Percentiles rank a stretch among this genome's conserved stretches.
phyloP scores from a whole-genome alignment of 2,113 vertebrate species.

The Suncus etruscus region DNA sequence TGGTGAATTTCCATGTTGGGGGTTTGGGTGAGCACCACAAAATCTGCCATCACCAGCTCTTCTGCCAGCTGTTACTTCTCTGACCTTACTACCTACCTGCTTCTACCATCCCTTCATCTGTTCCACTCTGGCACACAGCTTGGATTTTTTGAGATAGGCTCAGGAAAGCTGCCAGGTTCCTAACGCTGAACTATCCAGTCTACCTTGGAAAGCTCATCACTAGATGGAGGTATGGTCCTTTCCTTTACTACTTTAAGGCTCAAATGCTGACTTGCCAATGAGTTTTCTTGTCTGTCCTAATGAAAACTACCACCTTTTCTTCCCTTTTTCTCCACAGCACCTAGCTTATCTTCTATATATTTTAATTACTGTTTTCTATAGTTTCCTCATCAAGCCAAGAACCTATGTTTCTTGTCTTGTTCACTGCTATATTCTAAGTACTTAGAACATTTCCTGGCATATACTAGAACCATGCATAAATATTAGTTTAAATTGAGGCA shows the following conservation, averaged over 20 bases:
- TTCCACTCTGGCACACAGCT: neutral
- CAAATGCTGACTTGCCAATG: conserved; percentile 6
- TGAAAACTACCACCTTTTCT: neutral
- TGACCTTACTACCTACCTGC: neutral
- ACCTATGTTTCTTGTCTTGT: neutral
- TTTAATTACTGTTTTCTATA: conserved; percentile 37
- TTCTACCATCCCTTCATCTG: neutral
- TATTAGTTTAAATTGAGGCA: neutral
- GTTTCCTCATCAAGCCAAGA: conserved; percentile 31
- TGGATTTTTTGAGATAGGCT: neutral
- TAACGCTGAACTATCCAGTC: neutral
- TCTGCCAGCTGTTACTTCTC: neutral
- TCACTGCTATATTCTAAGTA: neutral
- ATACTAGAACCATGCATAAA: neutral
- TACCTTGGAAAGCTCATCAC: neutral
- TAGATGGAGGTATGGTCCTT: neutral
- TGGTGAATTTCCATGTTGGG: neutral
- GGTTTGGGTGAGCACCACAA: neutral
- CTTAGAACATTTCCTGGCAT: conserved; percentile 14
- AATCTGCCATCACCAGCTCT: neutral
- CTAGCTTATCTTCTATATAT: neutral
- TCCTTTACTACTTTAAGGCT: conserved; percentile 1
- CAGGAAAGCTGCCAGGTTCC: neutral
- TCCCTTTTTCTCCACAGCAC: neutral
- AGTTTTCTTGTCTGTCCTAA: neutral